Conservation (phyloP, 2,113 vertebrate genomes). For the Puma concolor region DNA sequence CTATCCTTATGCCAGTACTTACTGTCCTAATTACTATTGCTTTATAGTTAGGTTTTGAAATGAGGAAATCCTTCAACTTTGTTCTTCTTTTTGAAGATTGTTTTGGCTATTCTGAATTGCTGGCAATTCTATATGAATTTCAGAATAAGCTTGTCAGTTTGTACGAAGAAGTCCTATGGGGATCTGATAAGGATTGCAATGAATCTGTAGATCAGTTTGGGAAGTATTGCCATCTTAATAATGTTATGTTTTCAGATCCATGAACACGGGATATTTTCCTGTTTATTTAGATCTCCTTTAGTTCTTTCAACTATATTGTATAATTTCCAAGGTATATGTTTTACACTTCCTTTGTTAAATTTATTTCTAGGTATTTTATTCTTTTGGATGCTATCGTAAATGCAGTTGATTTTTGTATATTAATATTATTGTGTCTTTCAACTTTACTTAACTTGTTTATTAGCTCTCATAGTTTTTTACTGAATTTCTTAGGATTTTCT, state of each 20-base stretch:
- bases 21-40: background rate
- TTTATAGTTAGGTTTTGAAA: background rate
- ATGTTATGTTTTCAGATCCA: background rate
- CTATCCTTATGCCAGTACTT: background rate
- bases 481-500: background rate
- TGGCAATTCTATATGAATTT: background rate
- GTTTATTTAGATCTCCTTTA: background rate
- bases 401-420: background rate
- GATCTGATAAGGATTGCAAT: background rate
- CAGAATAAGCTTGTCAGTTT: background rate
- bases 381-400: background rate
- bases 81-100: background rate
- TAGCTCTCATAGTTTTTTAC: background rate
- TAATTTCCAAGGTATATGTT: background rate
- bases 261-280: background rate
- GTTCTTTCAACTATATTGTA: background rate
- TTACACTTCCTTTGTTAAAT: background rate
- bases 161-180: background rate
- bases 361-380: background rate
- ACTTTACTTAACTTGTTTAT: background rate
- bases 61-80: background rate
- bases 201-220: background rate
- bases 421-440: background rate
- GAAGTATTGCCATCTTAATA: background rate
- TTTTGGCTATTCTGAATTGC: background rate